Percentiles rank a stretch among this genome's conserved stretches.
These are phyloP conservation scores for Dipodomys spectabilis DNA, from an alignment of 2,113 vertebrate species.

Conservation along the genomic window DNA sequence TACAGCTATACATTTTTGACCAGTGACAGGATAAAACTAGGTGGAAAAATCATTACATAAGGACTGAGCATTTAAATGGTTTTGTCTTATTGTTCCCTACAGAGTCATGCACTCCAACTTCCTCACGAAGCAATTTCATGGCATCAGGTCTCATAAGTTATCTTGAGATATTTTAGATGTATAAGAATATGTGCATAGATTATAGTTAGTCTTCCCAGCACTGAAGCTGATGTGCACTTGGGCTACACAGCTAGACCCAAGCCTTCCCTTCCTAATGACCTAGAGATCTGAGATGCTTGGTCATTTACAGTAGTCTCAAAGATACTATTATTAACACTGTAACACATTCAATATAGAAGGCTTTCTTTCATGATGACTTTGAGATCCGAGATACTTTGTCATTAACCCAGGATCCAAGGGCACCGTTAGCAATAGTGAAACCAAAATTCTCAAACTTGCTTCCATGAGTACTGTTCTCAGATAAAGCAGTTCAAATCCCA, in stretches of 20 bases:
- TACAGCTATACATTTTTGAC: not conserved
- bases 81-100: not conserved
- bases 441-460: not conserved
- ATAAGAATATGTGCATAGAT: not conserved
- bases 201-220: not conserved
- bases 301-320: not conserved
- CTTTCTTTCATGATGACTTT: not conserved
- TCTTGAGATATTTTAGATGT: not conserved
- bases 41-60: not conserved
- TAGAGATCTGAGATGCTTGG: not conserved
- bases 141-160: not conserved
- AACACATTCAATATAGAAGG: no score
- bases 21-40: not conserved
- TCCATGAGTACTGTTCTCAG: not conserved
- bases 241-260: not conserved
- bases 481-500: not conserved
- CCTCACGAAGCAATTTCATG: not conserved
- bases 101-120: no score
- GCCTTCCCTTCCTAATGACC: not conserved
- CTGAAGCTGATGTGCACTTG: not conserved
- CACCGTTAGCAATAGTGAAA: not conserved
- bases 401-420: not conserved
- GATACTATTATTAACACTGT: not conserved
- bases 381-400: not conserved
- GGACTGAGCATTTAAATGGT: not conserved